These are phyloP conservation scores for Bradypodion ventrale DNA, from an alignment of 2,797 vertebrate species.

Conservation along the genomic window DNA sequence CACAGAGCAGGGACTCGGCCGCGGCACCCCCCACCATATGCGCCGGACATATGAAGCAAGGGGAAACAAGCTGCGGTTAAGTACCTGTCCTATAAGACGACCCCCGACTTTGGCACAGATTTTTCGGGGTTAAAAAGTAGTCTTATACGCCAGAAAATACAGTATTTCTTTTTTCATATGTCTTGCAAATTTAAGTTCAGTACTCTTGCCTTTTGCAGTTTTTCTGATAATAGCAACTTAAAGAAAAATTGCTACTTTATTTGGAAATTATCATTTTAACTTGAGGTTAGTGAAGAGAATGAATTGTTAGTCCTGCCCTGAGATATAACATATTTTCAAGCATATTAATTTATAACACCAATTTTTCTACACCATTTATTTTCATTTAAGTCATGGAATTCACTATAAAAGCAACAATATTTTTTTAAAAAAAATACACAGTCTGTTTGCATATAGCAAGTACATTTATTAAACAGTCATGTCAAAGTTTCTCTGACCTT, in stretches of 20 bases:
- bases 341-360: background rate
- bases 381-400: background rate
- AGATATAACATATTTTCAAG: background rate
- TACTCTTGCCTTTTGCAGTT: background rate
- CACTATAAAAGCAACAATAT: background rate
- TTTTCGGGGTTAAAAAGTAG: no score
- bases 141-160: no score
- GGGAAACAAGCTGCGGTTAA: no score
- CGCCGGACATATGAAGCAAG: no score
- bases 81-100: no score
- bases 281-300: background rate
- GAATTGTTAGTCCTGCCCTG: background rate
- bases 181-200: background rate
- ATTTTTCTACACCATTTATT: conserved; percentile 2
- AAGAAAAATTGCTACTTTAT: conserved; percentile 1
- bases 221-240: background rate
- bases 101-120: no score
- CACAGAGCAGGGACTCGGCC: no score
- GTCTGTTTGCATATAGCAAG: background rate
- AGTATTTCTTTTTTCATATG: background rate
- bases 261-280: background rate
- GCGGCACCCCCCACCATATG: no score
- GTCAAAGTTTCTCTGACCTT: conserved; percentile 9
- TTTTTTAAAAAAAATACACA: background rate
- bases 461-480: conserved; percentile 1